A percentile compares a stretch with the other conserved stretches of the same genome.
phyloP scores from a whole-genome alignment of 2,113 vertebrate genomes.

The Cyprinodon tularosa region DNA sequence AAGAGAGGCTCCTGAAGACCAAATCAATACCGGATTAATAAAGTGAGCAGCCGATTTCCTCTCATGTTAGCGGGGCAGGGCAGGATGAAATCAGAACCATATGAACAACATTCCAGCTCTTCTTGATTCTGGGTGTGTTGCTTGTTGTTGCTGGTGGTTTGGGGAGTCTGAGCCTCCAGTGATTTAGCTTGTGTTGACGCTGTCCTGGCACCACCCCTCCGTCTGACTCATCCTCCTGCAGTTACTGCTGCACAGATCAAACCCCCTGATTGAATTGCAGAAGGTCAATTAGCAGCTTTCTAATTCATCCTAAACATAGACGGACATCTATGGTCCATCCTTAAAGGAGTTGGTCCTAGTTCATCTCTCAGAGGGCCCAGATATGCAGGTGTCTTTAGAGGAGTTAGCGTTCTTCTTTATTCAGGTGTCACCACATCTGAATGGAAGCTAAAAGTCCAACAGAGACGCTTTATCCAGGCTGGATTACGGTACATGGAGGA shows the following conservation, averaged over 20 bases:
- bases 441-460: slow-evolving; percentile 22
- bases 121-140: slow-evolving; percentile 69
- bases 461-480: slow-evolving; percentile 40
- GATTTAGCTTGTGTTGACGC: slow-evolving; percentile 67
- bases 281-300: not conserved
- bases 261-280: slow-evolving; percentile 6
- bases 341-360: not conserved
- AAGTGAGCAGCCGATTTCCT: slow-evolving; percentile 3
- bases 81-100: slow-evolving; percentile 70
- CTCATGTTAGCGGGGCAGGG: slow-evolving; percentile 27
- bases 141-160: slow-evolving; percentile 75
- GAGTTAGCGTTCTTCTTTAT: slow-evolving; percentile 19
- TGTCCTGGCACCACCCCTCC: slow-evolving; percentile 55
- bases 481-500: slow-evolving; percentile 43
- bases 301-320: not conserved
- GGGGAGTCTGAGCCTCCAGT: slow-evolving; percentile 68
- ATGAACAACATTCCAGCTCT: slow-evolving; percentile 71
- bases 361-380: slow-evolving; percentile 1
- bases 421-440: slow-evolving; percentile 48
- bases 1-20: not conserved
- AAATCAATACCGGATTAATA: not conserved
- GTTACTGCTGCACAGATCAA: slow-evolving; percentile 20
- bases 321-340: not conserved
- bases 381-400: slow-evolving; percentile 26
- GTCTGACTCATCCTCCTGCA: slow-evolving; percentile 55